These are phyloP conservation scores for Brachionus sp. DNA, from an alignment of 1,140 invertebrate genomes.

Conservation along the genomic window DNA sequence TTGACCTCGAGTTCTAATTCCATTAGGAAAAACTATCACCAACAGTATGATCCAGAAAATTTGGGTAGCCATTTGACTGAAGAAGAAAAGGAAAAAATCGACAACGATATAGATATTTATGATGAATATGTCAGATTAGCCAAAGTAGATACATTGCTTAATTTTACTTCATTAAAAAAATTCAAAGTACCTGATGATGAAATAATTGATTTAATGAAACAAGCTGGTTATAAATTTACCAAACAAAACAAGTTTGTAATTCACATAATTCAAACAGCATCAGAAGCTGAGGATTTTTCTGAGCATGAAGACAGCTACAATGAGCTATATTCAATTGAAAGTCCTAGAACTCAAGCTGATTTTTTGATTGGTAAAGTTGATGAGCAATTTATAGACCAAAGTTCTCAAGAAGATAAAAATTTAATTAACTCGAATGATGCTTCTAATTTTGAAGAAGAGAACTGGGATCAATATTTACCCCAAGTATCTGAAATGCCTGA, in stretches of 20 bases:
- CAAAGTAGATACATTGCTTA: neutral
- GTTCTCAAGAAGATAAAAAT: neutral
- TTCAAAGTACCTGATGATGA: neutral
- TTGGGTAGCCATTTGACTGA: neutral
- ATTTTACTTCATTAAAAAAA: slow-evolving; percentile 18
- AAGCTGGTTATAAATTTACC: neutral
- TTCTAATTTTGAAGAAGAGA: neutral
- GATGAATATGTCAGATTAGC: neutral
- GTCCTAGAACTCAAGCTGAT: neutral
- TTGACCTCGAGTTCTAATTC: neutral
- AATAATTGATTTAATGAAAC: neutral
- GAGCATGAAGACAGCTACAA: neutral
- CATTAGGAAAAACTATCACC: neutral
- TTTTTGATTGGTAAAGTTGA: neutral
- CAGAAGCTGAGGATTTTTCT: neutral
- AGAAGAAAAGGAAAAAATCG: slow-evolving; percentile 26
- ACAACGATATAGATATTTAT: slow-evolving; percentile 23
- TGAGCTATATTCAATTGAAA: neutral
- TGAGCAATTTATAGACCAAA: neutral
- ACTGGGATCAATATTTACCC: slow-evolving; percentile 12
- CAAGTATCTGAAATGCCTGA: neutral
- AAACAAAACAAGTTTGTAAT: slow-evolving; percentile 26
- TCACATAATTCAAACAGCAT: neutral
- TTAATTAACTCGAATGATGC: neutral
- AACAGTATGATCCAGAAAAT: neutral